phyloP scores from a whole-genome alignment of 2,797 vertebrate species.

The Chaunax sp. region DNA sequence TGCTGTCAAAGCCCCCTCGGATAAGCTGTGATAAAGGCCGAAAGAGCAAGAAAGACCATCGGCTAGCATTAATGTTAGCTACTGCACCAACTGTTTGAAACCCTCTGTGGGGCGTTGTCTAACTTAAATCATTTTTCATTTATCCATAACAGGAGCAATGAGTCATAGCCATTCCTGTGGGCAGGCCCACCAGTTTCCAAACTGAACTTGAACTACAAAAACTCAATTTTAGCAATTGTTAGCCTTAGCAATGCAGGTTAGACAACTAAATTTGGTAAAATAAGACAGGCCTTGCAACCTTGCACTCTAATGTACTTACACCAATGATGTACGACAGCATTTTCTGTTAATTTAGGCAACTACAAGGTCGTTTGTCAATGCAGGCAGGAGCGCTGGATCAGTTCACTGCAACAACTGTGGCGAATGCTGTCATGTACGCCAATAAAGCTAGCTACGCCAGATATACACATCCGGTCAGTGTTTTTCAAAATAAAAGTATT shows the following conservation, averaged over 20 bases:
- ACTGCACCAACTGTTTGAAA: background rate
- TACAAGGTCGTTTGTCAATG: background rate
- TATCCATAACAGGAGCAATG: conserved; percentile 55
- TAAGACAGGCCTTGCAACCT: rapidly evolving
- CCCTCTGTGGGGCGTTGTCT: conserved; percentile 51
- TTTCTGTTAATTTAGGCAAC: conserved; percentile 7
- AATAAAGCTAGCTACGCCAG: rapidly evolving
- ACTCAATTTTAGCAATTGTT: conserved; percentile 7
- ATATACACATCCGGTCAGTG: background rate
- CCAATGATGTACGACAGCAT: conserved; percentile 81
- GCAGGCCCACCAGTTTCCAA: conserved; percentile 1
- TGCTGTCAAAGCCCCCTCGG: conserved; percentile 64
- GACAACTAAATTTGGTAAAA: no score
- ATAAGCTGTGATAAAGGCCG: conserved; percentile 71
- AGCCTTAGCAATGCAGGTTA: background rate
- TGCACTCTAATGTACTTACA: conserved; percentile 63
- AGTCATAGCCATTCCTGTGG: conserved; percentile 60
- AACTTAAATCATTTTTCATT: background rate
- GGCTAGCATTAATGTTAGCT: conserved; percentile 29
- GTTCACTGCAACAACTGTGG: background rate
- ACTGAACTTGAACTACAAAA: conserved; percentile 1
- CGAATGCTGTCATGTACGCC: background rate
- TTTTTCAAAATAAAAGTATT: conserved; percentile 33
- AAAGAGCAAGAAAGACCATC: conserved; percentile 18
- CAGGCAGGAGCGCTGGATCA: background rate